A percentile compares a stretch with the other conserved stretches of the same genome.
These are phyloP conservation scores for Pseudococcus viburni DNA, from an alignment of 2,888 invertebrate genomes.

Conservation along the genomic window DNA sequence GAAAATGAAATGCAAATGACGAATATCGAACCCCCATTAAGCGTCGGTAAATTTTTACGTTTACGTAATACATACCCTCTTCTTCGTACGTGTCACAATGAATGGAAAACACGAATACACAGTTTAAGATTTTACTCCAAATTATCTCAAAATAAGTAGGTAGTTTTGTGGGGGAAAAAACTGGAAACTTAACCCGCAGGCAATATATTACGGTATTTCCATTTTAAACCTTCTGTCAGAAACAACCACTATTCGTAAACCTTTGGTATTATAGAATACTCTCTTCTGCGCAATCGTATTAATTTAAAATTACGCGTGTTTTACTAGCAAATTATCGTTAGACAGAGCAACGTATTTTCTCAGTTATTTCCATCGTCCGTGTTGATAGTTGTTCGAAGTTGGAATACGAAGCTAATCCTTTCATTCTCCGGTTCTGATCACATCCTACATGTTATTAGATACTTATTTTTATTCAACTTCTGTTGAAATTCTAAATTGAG, in stretches of 20 bases:
- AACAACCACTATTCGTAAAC: conserved; percentile 31
- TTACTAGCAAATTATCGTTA: conserved; percentile 18
- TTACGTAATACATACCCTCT: background rate
- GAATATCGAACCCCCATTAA: background rate
- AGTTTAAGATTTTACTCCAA: background rate
- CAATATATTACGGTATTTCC: conserved; percentile 12
- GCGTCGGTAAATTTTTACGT: background rate
- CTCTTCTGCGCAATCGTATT: conserved; percentile 15
- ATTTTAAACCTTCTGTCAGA: conserved; percentile 22
- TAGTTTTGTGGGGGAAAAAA: background rate
- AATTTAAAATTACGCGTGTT: conserved; percentile 25
- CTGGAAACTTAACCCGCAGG: background rate
- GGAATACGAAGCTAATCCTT: background rate
- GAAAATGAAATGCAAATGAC: conserved; percentile 1
- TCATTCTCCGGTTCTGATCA: background rate
- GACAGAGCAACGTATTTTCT: background rate
- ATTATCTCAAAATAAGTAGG: background rate
- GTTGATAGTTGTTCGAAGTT: background rate
- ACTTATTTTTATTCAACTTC: no score
- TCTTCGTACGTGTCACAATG: background rate
- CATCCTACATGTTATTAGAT: background rate
- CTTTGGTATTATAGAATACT: background rate
- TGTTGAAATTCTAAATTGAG: no score
- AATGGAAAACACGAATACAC: background rate
- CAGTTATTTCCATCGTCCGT: background rate